Conservation (phyloP, 2,113 vertebrate genomes). For the Channa argus region DNA sequence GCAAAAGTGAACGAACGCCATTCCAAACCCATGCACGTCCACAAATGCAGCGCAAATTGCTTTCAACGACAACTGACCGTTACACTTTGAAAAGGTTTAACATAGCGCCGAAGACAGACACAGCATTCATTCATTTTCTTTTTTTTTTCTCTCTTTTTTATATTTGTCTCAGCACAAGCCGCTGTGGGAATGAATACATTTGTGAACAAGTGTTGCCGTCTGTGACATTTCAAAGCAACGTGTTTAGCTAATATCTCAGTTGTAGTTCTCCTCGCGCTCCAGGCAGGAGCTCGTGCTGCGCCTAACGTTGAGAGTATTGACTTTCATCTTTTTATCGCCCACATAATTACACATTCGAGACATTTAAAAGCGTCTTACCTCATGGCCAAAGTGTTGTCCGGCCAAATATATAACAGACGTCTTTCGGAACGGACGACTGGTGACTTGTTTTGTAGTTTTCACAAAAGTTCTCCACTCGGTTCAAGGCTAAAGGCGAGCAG, state of each 20-base stretch:
- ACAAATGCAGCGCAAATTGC: constrained; percentile 40
- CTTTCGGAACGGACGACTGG: neutral
- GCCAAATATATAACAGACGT: constrained; percentile 19
- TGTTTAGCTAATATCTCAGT: neutral
- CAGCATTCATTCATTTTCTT: neutral
- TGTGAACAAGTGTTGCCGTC: neutral
- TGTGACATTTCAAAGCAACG: constrained; percentile 2
- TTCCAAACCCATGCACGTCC: constrained; percentile 51
- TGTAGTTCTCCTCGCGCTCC: neutral
- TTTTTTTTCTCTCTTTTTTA: too few species aligned
- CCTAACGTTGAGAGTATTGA: neutral
- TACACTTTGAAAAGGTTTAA: neutral
- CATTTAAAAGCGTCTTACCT: constrained; percentile 71
- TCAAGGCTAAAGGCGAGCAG: constrained; percentile 39
- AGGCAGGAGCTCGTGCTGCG: neutral
- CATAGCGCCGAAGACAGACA: neutral
- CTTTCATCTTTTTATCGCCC: constrained; percentile 16
- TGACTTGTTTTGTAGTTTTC: constrained; percentile 52
- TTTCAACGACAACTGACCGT: neutral
- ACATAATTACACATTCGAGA: neutral
- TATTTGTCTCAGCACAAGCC: neutral
- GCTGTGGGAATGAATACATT: neutral
- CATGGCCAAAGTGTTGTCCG: constrained; percentile 68
- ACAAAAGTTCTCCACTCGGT: constrained; percentile 68
- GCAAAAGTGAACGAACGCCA: constrained; percentile 35